Evolutionary conservation across 2,113 vertebrate species (phyloP).

Genomic region (Lepisosteus oculatus): DNA sequence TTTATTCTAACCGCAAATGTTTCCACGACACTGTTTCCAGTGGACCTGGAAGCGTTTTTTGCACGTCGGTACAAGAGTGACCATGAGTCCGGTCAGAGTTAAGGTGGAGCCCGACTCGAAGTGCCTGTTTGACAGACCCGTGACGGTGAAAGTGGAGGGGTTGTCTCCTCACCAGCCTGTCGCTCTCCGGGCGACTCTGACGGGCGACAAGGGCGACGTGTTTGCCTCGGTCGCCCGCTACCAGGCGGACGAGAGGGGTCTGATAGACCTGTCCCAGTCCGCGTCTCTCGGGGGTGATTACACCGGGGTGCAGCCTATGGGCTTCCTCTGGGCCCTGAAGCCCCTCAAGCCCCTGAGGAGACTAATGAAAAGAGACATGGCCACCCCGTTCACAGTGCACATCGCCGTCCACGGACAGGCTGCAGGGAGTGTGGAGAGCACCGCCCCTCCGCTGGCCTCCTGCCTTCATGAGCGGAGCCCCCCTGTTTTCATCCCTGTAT

Average conservation of each 20-base stretch:
- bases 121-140: slow-evolving; percentile 22
- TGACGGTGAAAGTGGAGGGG: slow-evolving; percentile 45
- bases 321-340: slow-evolving; percentile 60
- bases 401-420: slow-evolving; percentile 52
- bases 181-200: slow-evolving; percentile 50
- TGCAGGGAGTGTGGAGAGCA: background rate
- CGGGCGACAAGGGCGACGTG: slow-evolving; percentile 48
- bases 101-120: slow-evolving; percentile 1
- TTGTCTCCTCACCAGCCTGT: slow-evolving; percentile 46
- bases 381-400: slow-evolving; percentile 49
- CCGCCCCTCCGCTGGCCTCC: too few relatives aligned
- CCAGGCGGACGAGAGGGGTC: slow-evolving; percentile 41
- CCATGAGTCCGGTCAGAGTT: background rate
- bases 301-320: slow-evolving; percentile 64
- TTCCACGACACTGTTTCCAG: too few relatives aligned
- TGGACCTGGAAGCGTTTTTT: too few relatives aligned
- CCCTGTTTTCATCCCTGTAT: too few relatives aligned
- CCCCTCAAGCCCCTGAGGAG: slow-evolving; percentile 41
- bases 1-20: too few relatives aligned
- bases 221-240: slow-evolving; percentile 56
- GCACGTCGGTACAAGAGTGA: too few relatives aligned
- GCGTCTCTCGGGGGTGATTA: slow-evolving; percentile 65
- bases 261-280: slow-evolving; percentile 51
- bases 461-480: too few relatives aligned
- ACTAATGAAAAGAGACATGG: slow-evolving; percentile 59